Base-by-base conservation (phyloP, 2,113 vertebrate genomes). In the Rutilus rutilus region DNA sequence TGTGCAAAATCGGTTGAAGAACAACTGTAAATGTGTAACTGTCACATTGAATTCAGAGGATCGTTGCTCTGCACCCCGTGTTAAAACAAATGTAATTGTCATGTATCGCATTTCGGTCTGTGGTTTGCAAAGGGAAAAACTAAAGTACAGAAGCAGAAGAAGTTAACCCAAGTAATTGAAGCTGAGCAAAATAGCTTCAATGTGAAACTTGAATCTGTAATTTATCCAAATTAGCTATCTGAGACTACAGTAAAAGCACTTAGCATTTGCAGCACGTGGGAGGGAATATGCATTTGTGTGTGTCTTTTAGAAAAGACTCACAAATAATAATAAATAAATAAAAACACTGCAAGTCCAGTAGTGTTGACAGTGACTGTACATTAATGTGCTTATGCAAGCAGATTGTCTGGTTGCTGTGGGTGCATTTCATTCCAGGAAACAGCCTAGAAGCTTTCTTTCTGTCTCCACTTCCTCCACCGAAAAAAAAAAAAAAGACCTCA, bases 301-400 rank as follows among this genome's bases (percentile, higher is more conserved):
- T 52, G 10, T 69, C 42, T 69, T 2, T 82, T 47, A 47, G n/a
- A 39, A 47, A 47, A 76, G 14, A 50, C 17, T 54, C 45, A 25
- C 75, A 85, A 78, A 76, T 52, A 47, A 85, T 27, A 57, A 60
- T 27, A 82, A 39, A 33, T 33, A 67, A 30, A 85, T 15, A 45
- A 82, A 82, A 64, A 39, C 27, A 39, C 9, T 23, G 39, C 36
- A 67, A 25, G 67, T 77, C 62, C 84, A 54, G 39, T 54, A n/a
- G 45, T 75, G 64, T 69, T 54, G 75, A 77, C 75, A 69, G 74
- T 80, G 67, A 64, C 85, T 86, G 73, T 47, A 57, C 77, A 33
- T 10, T 33, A 86, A 86, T 86, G 67, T 86, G 85, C 85, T 86
- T 86, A 82, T 74, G 67, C 69, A 73, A 69, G 78, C 85, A 86